A percentile compares a stretch with the other conserved stretches of the same genome.
Conservation (phyloP, 2,888 invertebrate genomes). For the Willowsia nigromaculata region DNA sequence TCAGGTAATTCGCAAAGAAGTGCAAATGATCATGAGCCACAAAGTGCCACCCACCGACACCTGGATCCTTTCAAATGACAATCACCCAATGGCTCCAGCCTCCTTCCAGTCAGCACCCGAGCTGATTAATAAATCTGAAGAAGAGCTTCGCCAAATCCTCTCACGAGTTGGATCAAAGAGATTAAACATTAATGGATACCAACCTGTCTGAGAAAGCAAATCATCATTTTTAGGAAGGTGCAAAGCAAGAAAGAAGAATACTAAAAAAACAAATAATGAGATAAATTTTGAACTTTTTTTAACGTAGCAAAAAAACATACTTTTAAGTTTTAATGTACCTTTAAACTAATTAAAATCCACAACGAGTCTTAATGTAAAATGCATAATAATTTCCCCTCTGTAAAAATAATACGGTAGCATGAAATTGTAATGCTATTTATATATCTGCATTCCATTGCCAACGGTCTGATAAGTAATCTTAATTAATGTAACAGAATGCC, state of each 20-base stretch:
- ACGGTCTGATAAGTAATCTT: slow-evolving; percentile 55
- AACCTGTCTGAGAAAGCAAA: slow-evolving; percentile 51
- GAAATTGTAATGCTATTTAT: background rate
- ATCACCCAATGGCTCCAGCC: slow-evolving; percentile 64
- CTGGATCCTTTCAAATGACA: slow-evolving; percentile 59
- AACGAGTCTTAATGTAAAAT: background rate
- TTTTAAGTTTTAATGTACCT: background rate
- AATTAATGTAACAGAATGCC: too few species aligned
- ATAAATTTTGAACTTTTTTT: too few species aligned
- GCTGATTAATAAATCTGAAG: slow-evolving; percentile 56
- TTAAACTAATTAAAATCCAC: background rate
- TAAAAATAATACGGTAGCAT: background rate
- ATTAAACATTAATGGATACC: slow-evolving; percentile 53
- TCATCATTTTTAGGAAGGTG: background rate
- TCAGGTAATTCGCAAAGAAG: slow-evolving; percentile 67
- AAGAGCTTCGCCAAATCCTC: slow-evolving; percentile 63
- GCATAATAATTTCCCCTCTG: background rate
- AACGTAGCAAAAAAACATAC: too few species aligned
- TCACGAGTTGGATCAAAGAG: slow-evolving; percentile 41
- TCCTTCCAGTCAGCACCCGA: slow-evolving; percentile 62
- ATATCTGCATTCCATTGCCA: slow-evolving; percentile 65
- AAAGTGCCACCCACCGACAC: slow-evolving; percentile 63
- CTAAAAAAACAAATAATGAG: too few species aligned
- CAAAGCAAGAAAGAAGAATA: background rate
- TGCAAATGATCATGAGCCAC: slow-evolving; percentile 67